Base-by-base conservation (phyloP, 2,113 vertebrate genomes). In the Coptodon bakossiorum region DNA sequence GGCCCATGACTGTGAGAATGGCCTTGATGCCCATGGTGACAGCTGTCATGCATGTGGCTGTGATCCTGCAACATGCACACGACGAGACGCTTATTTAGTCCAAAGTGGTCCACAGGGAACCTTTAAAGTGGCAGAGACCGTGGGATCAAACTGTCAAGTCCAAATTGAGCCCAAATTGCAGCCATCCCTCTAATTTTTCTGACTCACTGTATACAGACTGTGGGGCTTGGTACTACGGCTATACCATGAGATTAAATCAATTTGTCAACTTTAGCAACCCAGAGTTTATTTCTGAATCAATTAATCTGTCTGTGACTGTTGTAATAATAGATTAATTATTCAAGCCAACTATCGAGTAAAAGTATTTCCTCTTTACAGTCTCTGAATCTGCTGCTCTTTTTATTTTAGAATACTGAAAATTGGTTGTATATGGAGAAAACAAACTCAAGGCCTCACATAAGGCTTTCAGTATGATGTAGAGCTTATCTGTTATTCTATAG, bases 1-100 rank as follows among this genome's bases (percentile, higher is more conserved):
- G 95, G 95, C 16, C 93, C 95, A n/a, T 96, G 95, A 6, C 91
- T 92, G 83, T 97, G 97, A 11, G 92, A 94, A 34, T 95, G 96
- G 10, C 96, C 96, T 2, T 43, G 59, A 7, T 96, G 95, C 27
- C 93, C 95, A 27, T 96, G 97, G 29, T 96, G 96, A 80, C 94
- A 95, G 83, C 63, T 8, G 50, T 94, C 93, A 91, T 45, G 92
- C 93, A 76, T 92, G 82, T 96, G 94, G 54, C 93, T 79, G 57
- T 95, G 96, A 86, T 73, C 79, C 89, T 94, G 94, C 40, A 54
- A 88, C 87, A 86, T 16, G 71, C 2, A 66, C 38, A 66, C 3
- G 40, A 40, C 1, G 1, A 48, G 73, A 85, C 61, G 86, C 17
- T 8, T 9, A n/a, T 40, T 66, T 16, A 6, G 52, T 83, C 11